Conservation (phyloP, 2,888 invertebrate genomes). For the Xestoiulus laeticollis region DNA sequence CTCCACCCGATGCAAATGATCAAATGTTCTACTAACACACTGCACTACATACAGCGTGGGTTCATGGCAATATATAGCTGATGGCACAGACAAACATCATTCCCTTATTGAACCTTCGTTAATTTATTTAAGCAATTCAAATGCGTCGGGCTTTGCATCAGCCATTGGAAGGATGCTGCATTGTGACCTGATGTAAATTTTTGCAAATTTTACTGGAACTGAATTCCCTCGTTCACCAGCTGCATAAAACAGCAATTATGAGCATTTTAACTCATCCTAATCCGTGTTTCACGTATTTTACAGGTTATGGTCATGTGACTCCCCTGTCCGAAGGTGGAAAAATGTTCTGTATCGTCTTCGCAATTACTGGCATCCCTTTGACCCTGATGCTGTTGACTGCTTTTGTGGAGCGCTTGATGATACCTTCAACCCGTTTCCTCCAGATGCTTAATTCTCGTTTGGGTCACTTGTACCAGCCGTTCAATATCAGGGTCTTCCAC, state of each 20-base stretch:
- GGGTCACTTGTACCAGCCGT: slow-evolving; percentile 73
- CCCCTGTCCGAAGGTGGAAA: slow-evolving; percentile 86
- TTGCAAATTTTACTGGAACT: too few relatives aligned
- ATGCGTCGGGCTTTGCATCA: neutral
- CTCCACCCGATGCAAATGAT: neutral
- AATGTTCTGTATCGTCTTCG: slow-evolving; percentile 87
- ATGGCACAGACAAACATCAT: neutral
- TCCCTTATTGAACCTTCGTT: neutral
- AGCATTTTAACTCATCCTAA: neutral
- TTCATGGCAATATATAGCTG: neutral
- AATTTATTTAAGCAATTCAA: neutral
- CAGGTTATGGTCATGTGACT: slow-evolving; percentile 90
- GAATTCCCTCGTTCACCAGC: too few relatives aligned
- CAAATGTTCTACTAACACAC: neutral
- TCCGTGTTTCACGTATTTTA: neutral
- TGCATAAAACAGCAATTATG: neutral
- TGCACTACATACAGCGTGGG: neutral
- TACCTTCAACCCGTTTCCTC: slow-evolving; percentile 77
- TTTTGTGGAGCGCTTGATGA: slow-evolving; percentile 80
- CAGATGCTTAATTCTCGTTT: slow-evolving; percentile 75
- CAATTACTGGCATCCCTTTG: slow-evolving; percentile 84
- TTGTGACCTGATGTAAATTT: too few relatives aligned
- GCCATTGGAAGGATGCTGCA: neutral
- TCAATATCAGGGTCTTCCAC: slow-evolving; percentile 80
- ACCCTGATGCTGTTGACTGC: slow-evolving; percentile 85